Conservation (phyloP, 2,888 invertebrate species). For the Digitonthophagus gazella region DNA sequence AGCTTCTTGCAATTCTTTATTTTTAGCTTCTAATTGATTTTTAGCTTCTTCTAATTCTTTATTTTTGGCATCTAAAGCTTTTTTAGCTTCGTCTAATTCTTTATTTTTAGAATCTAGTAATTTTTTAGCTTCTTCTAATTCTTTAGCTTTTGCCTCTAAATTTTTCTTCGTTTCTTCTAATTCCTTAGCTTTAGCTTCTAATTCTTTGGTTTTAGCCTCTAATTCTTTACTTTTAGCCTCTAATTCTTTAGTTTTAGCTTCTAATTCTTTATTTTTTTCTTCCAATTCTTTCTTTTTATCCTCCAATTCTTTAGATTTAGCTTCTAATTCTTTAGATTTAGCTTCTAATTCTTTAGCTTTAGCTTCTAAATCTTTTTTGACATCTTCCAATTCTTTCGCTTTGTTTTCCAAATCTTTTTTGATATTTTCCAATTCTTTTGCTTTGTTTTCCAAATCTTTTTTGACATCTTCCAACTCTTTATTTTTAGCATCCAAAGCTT, state of each 20-base stretch:
- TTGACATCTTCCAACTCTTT: slow-evolving; percentile 17
- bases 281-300: not conserved
- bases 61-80: not conserved
- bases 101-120: too few species aligned
- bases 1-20: slow-evolving; percentile 15
- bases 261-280: not conserved
- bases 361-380: not conserved
- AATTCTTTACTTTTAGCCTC: not conserved
- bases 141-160: slow-evolving; percentile 1
- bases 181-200: slow-evolving; percentile 17
- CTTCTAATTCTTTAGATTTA: not conserved
- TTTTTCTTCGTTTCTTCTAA: slow-evolving; percentile 9
- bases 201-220: not conserved
- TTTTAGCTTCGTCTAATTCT: slow-evolving; percentile 8
- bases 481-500: not conserved
- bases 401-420: slow-evolving; percentile 1
- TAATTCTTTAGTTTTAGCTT: slow-evolving; percentile 5
- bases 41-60: too few species aligned
- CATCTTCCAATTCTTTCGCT: not conserved
- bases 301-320: not conserved
- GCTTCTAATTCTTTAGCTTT: not conserved
- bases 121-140: slow-evolving; percentile 14
- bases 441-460: not conserved
- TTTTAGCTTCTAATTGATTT: too few species aligned
- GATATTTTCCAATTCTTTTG: slow-evolving; percentile 4